These are phyloP conservation scores for Rhinolophus sinicus DNA, from an alignment of 2,113 vertebrate genomes.

Conservation along the genomic window DNA sequence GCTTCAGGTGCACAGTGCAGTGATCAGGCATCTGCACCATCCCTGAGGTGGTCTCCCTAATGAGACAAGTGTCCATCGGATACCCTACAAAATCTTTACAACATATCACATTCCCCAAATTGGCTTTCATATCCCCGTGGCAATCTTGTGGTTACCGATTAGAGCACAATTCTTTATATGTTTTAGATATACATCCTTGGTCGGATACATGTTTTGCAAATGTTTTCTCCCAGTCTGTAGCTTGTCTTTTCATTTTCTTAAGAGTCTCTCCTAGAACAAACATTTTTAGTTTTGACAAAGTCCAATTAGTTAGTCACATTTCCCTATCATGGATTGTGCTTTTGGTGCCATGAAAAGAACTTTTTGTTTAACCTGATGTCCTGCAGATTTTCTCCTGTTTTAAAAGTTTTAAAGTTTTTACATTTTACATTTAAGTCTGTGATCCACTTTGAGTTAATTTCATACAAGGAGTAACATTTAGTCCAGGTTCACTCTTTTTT, in stretches of 20 bases:
- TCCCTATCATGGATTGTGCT: not conserved
- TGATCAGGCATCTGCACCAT: no score
- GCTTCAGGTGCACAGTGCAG: no score
- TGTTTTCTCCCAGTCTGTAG: not conserved
- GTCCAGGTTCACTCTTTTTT: not conserved
- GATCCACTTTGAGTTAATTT: constrained; percentile 7
- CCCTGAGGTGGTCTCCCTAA: no score
- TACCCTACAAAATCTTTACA: no score
- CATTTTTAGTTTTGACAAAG: not conserved
- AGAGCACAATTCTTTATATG: not conserved
- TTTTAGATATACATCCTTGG: not conserved
- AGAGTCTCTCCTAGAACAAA: not conserved
- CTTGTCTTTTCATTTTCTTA: constrained; percentile 25
- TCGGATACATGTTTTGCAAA: not conserved
- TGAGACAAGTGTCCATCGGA: no score
- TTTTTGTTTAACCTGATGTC: not conserved
- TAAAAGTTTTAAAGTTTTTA: not conserved
- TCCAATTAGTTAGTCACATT: not conserved
- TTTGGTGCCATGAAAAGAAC: not conserved
- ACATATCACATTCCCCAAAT: no score
- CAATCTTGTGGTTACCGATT: no score
- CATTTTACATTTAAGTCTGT: not conserved
- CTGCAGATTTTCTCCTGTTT: not conserved
- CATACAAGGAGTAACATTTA: not conserved
- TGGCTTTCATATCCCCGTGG: no score